Evolutionary conservation across 2,113 vertebrate species (phyloP).

Genomic region (Neogobius melanostomus): DNA sequence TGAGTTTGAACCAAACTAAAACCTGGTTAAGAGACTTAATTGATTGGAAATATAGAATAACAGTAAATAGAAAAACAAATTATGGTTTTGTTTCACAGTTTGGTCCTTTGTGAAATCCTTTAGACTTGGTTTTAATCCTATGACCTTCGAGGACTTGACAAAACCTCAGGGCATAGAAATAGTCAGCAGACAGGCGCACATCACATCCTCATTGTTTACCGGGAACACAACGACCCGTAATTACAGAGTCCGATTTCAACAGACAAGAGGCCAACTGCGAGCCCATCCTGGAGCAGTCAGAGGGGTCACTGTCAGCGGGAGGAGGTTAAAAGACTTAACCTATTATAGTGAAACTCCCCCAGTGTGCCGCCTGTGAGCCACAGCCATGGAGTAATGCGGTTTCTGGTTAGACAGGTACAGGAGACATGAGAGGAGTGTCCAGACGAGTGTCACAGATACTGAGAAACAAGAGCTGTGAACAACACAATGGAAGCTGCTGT

Average conservation of each 20-base stretch:
- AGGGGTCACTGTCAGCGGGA: slow-evolving; percentile 40
- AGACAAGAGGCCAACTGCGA: slow-evolving; percentile 42
- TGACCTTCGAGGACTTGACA: slow-evolving; percentile 72
- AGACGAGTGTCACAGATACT: slow-evolving; percentile 37
- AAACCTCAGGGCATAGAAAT: slow-evolving; percentile 75
- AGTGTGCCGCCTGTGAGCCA: not conserved
- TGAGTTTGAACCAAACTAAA: too few species aligned
- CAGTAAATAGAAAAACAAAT: not conserved
- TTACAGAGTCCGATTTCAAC: slow-evolving; percentile 70
- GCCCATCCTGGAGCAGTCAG: slow-evolving; percentile 58
- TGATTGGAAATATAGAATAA: too few species aligned
- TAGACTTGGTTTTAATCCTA: slow-evolving; percentile 25
- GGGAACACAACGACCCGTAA: slow-evolving; percentile 50
- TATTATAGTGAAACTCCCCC: slow-evolving; percentile 45
- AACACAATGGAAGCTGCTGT: not conserved
- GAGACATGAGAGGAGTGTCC: slow-evolving; percentile 52
- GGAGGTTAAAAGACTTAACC: slow-evolving; percentile 45
- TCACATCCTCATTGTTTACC: slow-evolving; percentile 61
- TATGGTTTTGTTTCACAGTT: not conserved
- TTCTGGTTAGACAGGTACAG: slow-evolving; percentile 58
- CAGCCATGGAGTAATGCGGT: slow-evolving; percentile 24
- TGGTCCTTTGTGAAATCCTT: not conserved
- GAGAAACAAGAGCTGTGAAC: slow-evolving; percentile 7
- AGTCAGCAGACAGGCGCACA: slow-evolving; percentile 71
- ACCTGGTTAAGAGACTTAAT: too few species aligned